Evolutionary conservation across 2,113 vertebrate genomes (phyloP).

Genomic region (Agelaius phoeniceus): DNA sequence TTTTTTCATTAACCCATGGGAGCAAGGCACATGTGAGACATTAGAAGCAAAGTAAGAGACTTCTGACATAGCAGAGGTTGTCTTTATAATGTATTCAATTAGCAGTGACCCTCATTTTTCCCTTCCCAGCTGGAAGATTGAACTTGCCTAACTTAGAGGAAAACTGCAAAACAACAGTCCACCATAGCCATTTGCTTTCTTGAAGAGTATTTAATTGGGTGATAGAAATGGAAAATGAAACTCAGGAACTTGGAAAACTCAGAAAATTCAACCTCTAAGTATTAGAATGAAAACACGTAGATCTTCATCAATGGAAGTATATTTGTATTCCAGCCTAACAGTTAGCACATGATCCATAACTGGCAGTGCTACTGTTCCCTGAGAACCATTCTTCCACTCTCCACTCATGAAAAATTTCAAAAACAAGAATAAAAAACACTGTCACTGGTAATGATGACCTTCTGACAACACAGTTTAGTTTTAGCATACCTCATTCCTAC

Average conservation of each 20-base stretch:
- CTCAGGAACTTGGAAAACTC: neutral
- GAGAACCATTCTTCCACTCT: neutral
- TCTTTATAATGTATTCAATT: neutral
- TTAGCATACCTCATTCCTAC: neutral
- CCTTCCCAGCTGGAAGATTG: neutral
- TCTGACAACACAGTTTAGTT: neutral
- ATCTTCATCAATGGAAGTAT: neutral
- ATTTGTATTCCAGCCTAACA: neutral
- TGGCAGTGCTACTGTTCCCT: neutral
- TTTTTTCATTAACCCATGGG: neutral
- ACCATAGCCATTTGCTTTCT: neutral
- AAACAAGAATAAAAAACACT: neutral
- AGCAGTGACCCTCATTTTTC: neutral
- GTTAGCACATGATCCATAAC: rapidly evolving
- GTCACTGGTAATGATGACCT: neutral
- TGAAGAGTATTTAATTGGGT: neutral
- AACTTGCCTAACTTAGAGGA: neutral
- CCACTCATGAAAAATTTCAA: neutral
- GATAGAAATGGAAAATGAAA: neutral
- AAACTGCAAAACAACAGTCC: neutral
- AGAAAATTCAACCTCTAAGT: neutral
- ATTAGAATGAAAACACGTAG: neutral
- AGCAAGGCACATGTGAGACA: neutral
- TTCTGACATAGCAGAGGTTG: neutral
- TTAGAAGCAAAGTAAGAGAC: neutral